phyloP scores from a whole-genome alignment of 37 sponge, comb jelly and placozoan species.

The Aphrocallistes beatrix region DNA sequence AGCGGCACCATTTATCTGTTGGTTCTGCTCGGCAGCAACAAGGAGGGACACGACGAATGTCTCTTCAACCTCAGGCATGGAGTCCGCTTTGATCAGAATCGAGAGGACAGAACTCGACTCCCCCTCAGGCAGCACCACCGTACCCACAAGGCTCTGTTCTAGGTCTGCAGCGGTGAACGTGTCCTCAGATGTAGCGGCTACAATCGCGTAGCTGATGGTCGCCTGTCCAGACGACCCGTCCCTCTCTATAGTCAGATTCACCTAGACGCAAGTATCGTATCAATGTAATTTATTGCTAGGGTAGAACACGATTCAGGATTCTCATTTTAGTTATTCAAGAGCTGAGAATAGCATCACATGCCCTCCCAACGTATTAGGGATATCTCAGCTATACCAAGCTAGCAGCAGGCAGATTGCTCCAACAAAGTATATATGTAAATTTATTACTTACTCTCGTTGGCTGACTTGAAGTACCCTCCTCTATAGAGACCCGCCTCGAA shows the following conservation, averaged over 20 bases:
- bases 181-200: neutral
- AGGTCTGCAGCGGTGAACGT: neutral
- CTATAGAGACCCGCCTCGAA: neutral
- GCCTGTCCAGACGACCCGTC: slow-evolving; percentile 60
- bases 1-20: neutral
- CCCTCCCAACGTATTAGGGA: neutral
- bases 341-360: neutral
- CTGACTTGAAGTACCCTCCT: neutral
- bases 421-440: neutral
- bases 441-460: neutral
- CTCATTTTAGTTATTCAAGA: neutral
- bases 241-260: slow-evolving; percentile 34
- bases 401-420: neutral
- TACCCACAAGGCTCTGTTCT: neutral
- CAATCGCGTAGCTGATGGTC: slow-evolving; percentile 32
- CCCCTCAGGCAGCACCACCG: slow-evolving; percentile 39
- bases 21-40: slow-evolving; percentile 25
- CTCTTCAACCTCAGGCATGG: slow-evolving; percentile 65
- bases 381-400: neutral
- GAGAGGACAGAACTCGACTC: slow-evolving; percentile 20
- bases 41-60: slow-evolving; percentile 45
- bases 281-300: neutral
- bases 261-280: neutral
- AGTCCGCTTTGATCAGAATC: slow-evolving; percentile 38
- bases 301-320: neutral